phyloP scores from a whole-genome alignment of 2,113 vertebrate species.

The Alces alces region DNA sequence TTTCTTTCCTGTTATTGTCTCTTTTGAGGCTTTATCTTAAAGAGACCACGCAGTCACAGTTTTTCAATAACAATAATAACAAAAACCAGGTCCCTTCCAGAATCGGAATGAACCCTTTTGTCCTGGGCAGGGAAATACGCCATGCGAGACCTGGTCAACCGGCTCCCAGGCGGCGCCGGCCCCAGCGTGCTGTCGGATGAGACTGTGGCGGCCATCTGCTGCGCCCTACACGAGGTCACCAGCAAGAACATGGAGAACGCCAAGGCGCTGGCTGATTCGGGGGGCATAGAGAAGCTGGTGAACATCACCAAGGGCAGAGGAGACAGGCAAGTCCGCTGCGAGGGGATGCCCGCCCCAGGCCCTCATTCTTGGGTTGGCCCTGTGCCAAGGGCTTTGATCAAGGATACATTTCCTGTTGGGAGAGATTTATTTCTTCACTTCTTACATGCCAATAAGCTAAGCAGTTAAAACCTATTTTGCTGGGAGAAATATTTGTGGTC shows the following conservation, averaged over 20 bases:
- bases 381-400: neutral
- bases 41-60: neutral
- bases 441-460: neutral
- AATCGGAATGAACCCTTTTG: neutral
- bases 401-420: neutral
- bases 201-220: slow-evolving; percentile 96
- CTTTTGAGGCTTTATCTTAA: neutral
- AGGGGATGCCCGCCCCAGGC: neutral
- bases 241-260: slow-evolving; percentile 99
- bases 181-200: slow-evolving; percentile 92
- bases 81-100: neutral
- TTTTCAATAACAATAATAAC: neutral
- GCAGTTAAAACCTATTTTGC: accelerated
- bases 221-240: slow-evolving; percentile 96
- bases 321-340: slow-evolving; percentile 87
- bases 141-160: slow-evolving; percentile 96
- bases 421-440: neutral
- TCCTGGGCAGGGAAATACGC: slow-evolving; percentile 92
- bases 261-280: slow-evolving; percentile 95
- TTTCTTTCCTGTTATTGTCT: neutral
- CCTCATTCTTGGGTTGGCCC: neutral
- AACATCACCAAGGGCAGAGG: slow-evolving; percentile 97
- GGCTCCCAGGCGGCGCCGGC: slow-evolving; percentile 89
- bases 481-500: accelerated
- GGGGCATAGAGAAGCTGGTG: slow-evolving; percentile 97